These are phyloP conservation scores for Bombylius discolor DNA, from an alignment of 2,888 invertebrate species.

Conservation along the genomic window DNA sequence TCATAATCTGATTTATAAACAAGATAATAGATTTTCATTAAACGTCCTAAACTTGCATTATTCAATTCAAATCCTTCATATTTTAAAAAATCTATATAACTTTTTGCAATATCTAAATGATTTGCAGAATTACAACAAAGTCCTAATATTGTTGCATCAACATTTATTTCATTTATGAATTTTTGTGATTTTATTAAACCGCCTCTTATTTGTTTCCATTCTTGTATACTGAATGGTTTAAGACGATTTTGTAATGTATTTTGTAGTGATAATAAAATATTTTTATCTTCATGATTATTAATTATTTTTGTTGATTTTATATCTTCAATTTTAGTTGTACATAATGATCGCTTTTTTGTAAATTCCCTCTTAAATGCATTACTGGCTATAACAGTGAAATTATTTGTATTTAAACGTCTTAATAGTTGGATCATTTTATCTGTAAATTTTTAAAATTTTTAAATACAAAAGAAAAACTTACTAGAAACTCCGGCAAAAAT, in stretches of 20 bases:
- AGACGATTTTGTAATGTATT: not conserved
- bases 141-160: conserved; percentile 48
- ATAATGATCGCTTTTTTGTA: no score
- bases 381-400: no score
- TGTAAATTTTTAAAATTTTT: no score
- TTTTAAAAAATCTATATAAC: conserved; percentile 45
- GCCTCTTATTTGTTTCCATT: conserved; percentile 24
- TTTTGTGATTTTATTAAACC: conserved; percentile 20
- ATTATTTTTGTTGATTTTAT: no score
- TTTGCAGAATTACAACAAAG: conserved; percentile 33
- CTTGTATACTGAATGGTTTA: conserved; percentile 3
- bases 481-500: no score
- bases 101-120: conserved; percentile 41
- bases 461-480: no score
- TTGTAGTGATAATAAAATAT: not conserved
- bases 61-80: conserved; percentile 39
- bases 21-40: conserved; percentile 42
- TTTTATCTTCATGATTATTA: no score
- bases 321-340: no score
- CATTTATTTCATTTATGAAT: conserved; percentile 34
- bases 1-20: conserved; percentile 17
- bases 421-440: no score
- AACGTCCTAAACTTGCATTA: conserved; percentile 44
- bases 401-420: no score
- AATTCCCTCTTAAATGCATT: no score